These are phyloP conservation scores for Polietes domitor DNA, from an alignment of 2,888 invertebrate genomes.

Conservation along the genomic window DNA sequence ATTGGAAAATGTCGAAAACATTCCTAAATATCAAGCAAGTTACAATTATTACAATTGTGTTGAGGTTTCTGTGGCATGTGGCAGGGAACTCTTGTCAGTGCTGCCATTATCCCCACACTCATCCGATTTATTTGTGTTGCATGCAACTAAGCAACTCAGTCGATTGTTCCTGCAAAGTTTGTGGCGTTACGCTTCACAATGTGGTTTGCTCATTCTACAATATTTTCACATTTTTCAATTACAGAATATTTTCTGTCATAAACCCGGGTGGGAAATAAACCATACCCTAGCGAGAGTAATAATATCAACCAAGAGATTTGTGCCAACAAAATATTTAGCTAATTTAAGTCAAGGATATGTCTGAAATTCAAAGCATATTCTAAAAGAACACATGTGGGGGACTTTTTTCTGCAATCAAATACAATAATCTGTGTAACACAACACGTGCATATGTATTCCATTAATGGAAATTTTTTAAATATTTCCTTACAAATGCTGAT, in stretches of 20 bases:
- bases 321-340: neutral
- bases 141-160: neutral
- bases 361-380: neutral
- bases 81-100: conserved; percentile 3
- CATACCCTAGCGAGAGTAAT: too few species aligned
- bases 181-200: conserved; percentile 51
- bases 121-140: neutral
- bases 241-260: neutral
- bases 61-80: conserved; percentile 43
- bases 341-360: neutral
- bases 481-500: conserved; percentile 1
- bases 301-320: neutral
- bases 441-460: conserved; percentile 1
- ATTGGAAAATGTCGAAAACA: neutral
- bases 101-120: neutral
- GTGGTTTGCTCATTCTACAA: conserved; percentile 30
- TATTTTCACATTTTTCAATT: neutral
- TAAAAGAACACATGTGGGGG: neutral
- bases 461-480: neutral
- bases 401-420: too few species aligned
- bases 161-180: conserved; percentile 57
- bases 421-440: neutral
- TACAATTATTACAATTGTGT: conserved; percentile 21
- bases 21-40: neutral
- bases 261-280: neutral